phyloP scores from a whole-genome alignment of 2,113 vertebrate species.

The Aythya baeri region DNA sequence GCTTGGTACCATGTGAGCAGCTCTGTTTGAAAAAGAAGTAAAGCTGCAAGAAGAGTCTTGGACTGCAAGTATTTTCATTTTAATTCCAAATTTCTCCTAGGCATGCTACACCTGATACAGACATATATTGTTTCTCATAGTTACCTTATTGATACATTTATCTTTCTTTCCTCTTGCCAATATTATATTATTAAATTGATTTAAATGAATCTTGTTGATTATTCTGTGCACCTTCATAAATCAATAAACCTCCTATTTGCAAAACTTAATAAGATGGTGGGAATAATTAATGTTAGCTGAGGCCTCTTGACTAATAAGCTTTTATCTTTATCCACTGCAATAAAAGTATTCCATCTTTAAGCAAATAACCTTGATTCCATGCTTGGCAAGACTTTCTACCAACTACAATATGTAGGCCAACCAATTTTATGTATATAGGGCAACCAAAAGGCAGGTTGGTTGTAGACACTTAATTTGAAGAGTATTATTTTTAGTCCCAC shows the following conservation, averaged over 20 bases:
- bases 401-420: constrained; percentile 62
- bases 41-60: neutral
- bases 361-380: neutral
- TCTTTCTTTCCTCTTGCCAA: neutral
- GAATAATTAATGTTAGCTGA: neutral
- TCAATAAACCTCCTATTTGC: constrained; percentile 22
- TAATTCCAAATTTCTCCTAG: neutral
- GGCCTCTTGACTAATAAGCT: neutral
- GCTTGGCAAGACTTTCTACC: constrained; percentile 16
- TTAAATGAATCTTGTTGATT: constrained; percentile 36
- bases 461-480: constrained; percentile 75
- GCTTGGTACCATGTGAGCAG: neutral
- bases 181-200: constrained; percentile 48
- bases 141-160: neutral
- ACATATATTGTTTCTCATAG: neutral
- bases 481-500: constrained; percentile 79
- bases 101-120: neutral
- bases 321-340: neutral
- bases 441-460: constrained; percentile 59
- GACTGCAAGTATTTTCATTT: neutral
- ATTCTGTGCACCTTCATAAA: constrained; percentile 41
- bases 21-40: neutral
- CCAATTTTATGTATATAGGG: constrained; percentile 60
- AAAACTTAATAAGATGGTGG: neutral
- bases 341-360: neutral